Evolutionary conservation across 2,888 invertebrate genomes (phyloP), one percentile per base, ranked within the genome.

Genomic region (Norana najaformis): DNA sequence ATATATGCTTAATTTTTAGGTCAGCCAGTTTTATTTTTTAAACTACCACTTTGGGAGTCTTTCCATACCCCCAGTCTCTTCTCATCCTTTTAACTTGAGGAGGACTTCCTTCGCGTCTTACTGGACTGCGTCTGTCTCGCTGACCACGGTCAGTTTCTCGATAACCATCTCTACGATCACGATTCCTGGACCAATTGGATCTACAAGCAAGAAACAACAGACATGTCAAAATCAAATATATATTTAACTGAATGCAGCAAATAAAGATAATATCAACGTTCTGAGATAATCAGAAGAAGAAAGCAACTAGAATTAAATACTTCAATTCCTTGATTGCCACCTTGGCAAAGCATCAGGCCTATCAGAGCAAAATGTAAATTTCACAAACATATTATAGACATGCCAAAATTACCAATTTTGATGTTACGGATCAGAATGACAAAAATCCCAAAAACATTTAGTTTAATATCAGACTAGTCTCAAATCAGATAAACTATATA

Each of bases 31-130:
- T n/a, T n/a, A 47, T n/a, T 69, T 69, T n/a, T 8, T 5, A 69
- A 69, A 69, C 1, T 69, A 16, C 8, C 8, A n/a, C 69, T 69
- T n/a, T 69, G n/a, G 30, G 30, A 69, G n/a, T 23, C 11, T 13
- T 36, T 2, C 20, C 35, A 6, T 36, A 85, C 85, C 85, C 85
- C 85, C 85, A 85, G 85, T 85, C 85, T 92, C 94, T 92, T 89
- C 95, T 93, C 93, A 95, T 94, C 82, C 95, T 92, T 91, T 95
- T 95, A 90, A 93, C 93, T 53, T 94, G 94, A 23, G 93, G 93
- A 35, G 88, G 88, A 88, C 39, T 88, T 37, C 39, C 88, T 35
- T 88, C 88, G 34, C 88, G 88, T 47, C 88, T 37, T 18, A 35
- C 94, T 94, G 91, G 94, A 94, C 88, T 93, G 93, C 88, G 95